Evolutionary conservation across 2,113 vertebrate genomes (phyloP), one percentile per base, ranked within the genome.

Genomic region (Pyxicephalus adspersus): DNA sequence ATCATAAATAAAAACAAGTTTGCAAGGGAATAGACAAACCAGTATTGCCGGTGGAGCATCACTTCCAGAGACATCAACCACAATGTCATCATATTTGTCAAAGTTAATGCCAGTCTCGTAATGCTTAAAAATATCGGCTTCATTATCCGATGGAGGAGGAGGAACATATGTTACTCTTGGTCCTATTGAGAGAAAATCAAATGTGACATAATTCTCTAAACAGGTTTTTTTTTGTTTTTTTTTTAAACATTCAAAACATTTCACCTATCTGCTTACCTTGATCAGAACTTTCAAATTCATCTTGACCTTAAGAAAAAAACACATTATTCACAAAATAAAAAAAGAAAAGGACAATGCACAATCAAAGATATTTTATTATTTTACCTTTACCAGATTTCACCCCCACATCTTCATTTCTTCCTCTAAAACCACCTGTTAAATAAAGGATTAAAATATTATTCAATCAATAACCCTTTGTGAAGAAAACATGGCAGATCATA

Each of bases 21-120:
- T n/a, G n/a, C n/a, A n/a, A n/a, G n/a, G n/a, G n/a, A n/a, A n/a
- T n/a, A 45, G 3, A 92, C 93, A 90, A 64, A 99, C 97, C 94
- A 91, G 64, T 81, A 99, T 91, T 2, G 96, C 95, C 60, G 87
- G 87, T 4, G 97, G 96, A 23, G 92, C 88, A 83, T 96, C 92
- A 83, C 83, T 76, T 83, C 97, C 97, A 25, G 94, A 95, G 4
- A 98, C 93, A 38, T 98, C 90, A 0, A 98, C 96, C 55, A 89
- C 0, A 1, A 95, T 96, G 50, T 95, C 91, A 77, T 98, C 97
- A 5, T 98, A 99, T 87, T 98, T 99, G 80, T 96, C 88, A 84
- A 99, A 99, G 88, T 99, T 98, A 75, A 96, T 95, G 76, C 97
- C 97, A 0, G 90, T 90, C 81, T 94, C 85, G 25, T 97, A 97